These are phyloP conservation scores for Sycophila sp. DNA, from an alignment of 1,140 invertebrate genomes.

Conservation along the genomic window DNA sequence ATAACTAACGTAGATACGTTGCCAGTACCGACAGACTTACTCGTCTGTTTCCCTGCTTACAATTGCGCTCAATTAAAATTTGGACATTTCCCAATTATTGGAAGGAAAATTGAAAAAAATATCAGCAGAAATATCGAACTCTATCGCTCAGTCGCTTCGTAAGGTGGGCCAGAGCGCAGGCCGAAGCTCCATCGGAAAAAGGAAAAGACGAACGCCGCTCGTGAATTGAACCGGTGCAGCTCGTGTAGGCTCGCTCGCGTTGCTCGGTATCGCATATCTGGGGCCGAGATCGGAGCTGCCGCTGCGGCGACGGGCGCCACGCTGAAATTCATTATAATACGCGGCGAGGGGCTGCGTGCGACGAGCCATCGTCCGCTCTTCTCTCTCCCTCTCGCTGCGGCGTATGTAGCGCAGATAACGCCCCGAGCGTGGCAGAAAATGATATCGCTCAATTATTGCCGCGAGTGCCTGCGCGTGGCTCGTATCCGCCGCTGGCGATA, in stretches of 20 bases:
- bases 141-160: no score
- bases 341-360: not conserved
- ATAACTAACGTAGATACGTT: no score
- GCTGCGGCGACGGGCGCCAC: not conserved
- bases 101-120: no score
- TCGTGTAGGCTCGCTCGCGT: not conserved
- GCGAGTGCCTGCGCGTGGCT: conserved; percentile 11
- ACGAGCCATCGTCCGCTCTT: not conserved
- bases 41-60: no score
- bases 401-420: not conserved
- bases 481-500: conserved; percentile 22
- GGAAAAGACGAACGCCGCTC: not conserved
- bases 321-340: conserved; percentile 26
- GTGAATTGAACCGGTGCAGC: no score
- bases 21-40: no score
- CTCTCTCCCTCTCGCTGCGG: conserved; percentile 5
- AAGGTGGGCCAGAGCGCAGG: no score
- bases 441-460: conserved; percentile 38
- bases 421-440: conserved; percentile 29
- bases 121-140: no score
- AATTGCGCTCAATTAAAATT: no score
- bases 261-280: conserved; percentile 31
- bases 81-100: no score
- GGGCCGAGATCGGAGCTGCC: conserved; percentile 3
- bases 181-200: no score